These are phyloP conservation scores for Ianthella basta DNA, from an alignment of 37 sponge, comb jelly and placozoan genomes.

Conservation along the genomic window DNA sequence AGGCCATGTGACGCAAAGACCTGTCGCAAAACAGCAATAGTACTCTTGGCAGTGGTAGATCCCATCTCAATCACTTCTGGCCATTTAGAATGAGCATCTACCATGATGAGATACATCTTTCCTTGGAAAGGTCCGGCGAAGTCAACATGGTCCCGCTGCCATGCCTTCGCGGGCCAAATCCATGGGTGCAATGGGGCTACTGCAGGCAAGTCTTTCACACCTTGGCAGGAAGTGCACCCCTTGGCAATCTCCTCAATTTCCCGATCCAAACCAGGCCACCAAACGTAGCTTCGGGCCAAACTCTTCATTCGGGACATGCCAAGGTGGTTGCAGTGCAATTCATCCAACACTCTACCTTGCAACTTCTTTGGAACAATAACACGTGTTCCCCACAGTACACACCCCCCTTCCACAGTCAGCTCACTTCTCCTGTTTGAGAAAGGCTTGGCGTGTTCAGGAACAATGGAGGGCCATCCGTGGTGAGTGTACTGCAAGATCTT, in stretches of 20 bases:
- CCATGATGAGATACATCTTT: no score
- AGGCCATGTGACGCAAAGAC: no score
- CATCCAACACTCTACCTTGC: neutral
- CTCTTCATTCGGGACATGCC: constrained; percentile 11
- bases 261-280: constrained; percentile 18
- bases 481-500: neutral
- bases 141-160: no score
- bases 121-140: no score
- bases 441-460: neutral
- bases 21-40: no score
- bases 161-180: no score
- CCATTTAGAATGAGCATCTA: no score
- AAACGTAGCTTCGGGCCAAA: constrained; percentile 1
- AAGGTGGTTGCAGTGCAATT: neutral
- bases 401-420: neutral
- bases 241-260: neutral
- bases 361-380: constrained; percentile 1
- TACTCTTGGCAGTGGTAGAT: no score
- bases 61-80: no score
- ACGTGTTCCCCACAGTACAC: neutral
- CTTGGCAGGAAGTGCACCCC: neutral
- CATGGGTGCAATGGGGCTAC: constrained; percentile 24
- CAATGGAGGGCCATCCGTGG: constrained; percentile 20
- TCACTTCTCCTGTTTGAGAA: neutral
- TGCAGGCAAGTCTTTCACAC: neutral